Evolutionary conservation across 2,113 vertebrate species (phyloP).

Genomic region (Rattus norvegicus): GRCr8 NC_086037.1:4307501-4308000

Average conservation of each 20-base stretch:
- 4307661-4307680: not conserved
- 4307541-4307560: not conserved
- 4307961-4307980: not conserved
- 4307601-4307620: not conserved
- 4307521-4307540: not conserved
- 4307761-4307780: fast-evolving
- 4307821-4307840: not conserved
- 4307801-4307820: not conserved
- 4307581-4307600: not conserved
- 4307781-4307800: not conserved
- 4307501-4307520: not conserved
- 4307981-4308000: not conserved
- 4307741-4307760: not conserved
- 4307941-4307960: too few relatives aligned
- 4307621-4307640: not conserved
- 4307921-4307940: not conserved
- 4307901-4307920: not conserved
- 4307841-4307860: not conserved
- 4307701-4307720: not conserved
- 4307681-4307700: not conserved
- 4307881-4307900: not conserved
- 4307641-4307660: not conserved
- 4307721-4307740: not conserved
- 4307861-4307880: not conserved
- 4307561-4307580: conserved; percentile 32